These are phyloP conservation scores for Petrophora chlorosata DNA, from an alignment of 2,888 invertebrate genomes.

Conservation along the genomic window DNA sequence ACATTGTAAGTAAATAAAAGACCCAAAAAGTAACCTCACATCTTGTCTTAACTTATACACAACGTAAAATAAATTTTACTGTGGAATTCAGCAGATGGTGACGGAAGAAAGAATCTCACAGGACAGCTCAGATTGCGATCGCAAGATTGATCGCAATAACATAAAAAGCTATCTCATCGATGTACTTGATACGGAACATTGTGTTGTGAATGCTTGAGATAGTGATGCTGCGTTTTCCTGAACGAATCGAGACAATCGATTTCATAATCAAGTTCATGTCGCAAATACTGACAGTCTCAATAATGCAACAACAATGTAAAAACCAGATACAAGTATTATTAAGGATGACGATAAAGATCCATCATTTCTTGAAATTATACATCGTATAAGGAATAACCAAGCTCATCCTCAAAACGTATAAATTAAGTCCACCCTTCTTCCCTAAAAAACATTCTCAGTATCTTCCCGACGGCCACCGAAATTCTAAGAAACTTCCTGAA, in stretches of 20 bases:
- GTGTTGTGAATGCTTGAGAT: constrained; percentile 5
- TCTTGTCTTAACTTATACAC: too few relatives aligned
- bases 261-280: not conserved
- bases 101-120: not conserved
- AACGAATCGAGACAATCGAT: constrained; percentile 2
- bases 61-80: too few relatives aligned
- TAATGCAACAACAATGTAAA: not conserved
- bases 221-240: constrained; percentile 7
- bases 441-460: constrained; percentile 21
- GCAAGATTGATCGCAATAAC: constrained; percentile 34
- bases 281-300: not conserved
- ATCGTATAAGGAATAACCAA: too few relatives aligned
- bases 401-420: not conserved
- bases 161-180: constrained; percentile 23
- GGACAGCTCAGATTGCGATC: constrained; percentile 25
- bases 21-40: too few relatives aligned
- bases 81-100: not conserved
- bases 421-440: constrained; percentile 15
- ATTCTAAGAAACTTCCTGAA: constrained; percentile 29
- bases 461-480: constrained; percentile 19
- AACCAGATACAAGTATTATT: too few relatives aligned
- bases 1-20: not conserved
- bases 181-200: constrained; percentile 2
- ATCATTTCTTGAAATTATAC: too few relatives aligned
- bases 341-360: too few relatives aligned